Conservation (phyloP, 2,888 invertebrate genomes). For the Girardia tigrina region DNA sequence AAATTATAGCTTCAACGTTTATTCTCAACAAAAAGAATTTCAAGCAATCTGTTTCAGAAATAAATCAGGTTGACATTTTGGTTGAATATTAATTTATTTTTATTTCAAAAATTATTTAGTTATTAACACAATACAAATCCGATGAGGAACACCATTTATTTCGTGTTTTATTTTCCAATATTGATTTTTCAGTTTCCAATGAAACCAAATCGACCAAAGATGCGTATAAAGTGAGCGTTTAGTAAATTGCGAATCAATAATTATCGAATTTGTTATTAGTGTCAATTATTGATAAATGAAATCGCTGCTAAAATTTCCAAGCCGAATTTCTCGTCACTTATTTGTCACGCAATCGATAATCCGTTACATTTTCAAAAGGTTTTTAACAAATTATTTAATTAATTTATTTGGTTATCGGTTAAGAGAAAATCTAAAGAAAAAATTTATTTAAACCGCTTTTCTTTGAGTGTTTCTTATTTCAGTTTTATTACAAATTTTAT, state of each 20-base stretch:
- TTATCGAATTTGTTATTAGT: conserved; percentile 52
- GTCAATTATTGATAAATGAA: conserved; percentile 66
- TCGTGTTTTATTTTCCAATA: conserved; percentile 77
- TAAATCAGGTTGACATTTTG: background rate
- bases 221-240: conserved; percentile 38
- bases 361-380: conserved; percentile 65
- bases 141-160: conserved; percentile 91
- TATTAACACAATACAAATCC: conserved; percentile 76
- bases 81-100: background rate
- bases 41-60: background rate
- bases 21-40: background rate
- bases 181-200: conserved; percentile 61
- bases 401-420: conserved; percentile 23
- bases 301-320: conserved; percentile 66
- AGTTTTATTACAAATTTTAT: no score
- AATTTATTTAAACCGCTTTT: no score
- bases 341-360: conserved; percentile 74
- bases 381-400: conserved; percentile 39
- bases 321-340: conserved; percentile 69
- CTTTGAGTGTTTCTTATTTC: no score
- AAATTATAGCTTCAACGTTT: background rate
- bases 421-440: no score
- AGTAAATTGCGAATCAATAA: background rate
- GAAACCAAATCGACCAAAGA: conserved; percentile 52
- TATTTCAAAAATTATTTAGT: conserved; percentile 53